Evolutionary conservation across 2,888 invertebrate species (phyloP).

Genomic region (Callyntrura sp.): DNA sequence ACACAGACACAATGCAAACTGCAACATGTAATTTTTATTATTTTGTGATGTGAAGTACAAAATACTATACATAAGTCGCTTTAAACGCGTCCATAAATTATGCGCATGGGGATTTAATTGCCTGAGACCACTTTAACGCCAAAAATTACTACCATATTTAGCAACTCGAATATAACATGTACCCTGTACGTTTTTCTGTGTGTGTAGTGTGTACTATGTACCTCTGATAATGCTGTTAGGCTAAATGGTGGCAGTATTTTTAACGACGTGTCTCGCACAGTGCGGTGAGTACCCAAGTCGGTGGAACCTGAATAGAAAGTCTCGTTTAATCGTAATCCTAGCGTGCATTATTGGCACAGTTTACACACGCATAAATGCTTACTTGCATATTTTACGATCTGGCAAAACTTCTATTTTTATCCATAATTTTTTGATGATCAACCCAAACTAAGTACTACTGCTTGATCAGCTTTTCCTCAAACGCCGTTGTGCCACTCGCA

Average conservation of each 20-base stretch:
- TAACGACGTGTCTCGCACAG: too few species aligned
- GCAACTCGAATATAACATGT: not conserved
- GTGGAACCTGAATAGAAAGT: not conserved
- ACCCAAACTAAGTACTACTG: not conserved
- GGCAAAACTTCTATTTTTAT: constrained; percentile 5
- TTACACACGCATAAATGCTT: not conserved
- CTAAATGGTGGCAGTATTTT: too few species aligned
- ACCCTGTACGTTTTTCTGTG: not conserved
- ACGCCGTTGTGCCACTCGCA: not conserved
- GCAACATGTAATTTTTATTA: constrained; percentile 12
- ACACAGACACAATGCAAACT: not conserved
- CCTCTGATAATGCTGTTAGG: too few species aligned
- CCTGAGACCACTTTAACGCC: constrained; percentile 44
- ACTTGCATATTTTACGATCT: constrained; percentile 12
- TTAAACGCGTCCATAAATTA: not conserved
- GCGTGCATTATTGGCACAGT: not conserved
- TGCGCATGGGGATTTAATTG: constrained; percentile 39
- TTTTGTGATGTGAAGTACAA: not conserved
- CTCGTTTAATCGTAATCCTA: not conserved
- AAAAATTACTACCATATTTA: constrained; percentile 39
- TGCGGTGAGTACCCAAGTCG: not conserved
- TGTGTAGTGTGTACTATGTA: not conserved
- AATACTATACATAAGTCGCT: constrained; percentile 1
- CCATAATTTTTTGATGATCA: not conserved
- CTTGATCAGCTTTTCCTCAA: constrained; percentile 24